Evolutionary conservation across 2,888 invertebrate species (phyloP), one percentile per base, ranked within the genome.

Genomic region (Nyleta sp.): DNA sequence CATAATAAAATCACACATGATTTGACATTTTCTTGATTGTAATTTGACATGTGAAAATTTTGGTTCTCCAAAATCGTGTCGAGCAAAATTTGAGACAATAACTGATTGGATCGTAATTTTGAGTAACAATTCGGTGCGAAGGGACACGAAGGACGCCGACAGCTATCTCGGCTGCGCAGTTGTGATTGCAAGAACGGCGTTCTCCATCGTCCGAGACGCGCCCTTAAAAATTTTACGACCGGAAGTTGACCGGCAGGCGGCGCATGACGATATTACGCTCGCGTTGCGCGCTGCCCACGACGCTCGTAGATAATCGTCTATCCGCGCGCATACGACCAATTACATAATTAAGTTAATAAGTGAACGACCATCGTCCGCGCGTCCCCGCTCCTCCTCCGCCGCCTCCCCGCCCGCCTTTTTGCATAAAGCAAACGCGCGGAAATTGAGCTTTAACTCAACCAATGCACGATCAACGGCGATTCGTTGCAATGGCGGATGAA

Each of bases 221-320:
- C 84, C 86, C 86, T 87, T 86, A 83, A 83, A 83, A 48, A 82
- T 68, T 83, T 88, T 86, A 86, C 83, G 86, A 82, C 84, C 87
- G 88, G 88, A 88, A 87, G 86, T 87, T 80, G 85, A 85, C 83
- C 84, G 83, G 72, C 74, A 73, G 72, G 81, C 80, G 83, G 80
- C 81, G 80, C 76, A 71, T 71, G 67, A 71, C 67, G 72, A 68
- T 77, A 65, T 67, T 77, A 59, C 65, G 24, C 55, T 72, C 64
- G 57, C 53, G 73, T 73, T 70, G 73, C 53, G 75, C 72, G 50
- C 64, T 68, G 73, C 73, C 50, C 64, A 62, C 68, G 48, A 44
- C 15, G 71, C 55, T 38, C 55, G 31, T 40, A 73, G 65, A 80
- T 76, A 76, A 52, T 42, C 72, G 64, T 68, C 84, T 62, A 77